phyloP scores from a whole-genome alignment of 2,797 vertebrate species.

The Anomalospiza imberbis region DNA sequence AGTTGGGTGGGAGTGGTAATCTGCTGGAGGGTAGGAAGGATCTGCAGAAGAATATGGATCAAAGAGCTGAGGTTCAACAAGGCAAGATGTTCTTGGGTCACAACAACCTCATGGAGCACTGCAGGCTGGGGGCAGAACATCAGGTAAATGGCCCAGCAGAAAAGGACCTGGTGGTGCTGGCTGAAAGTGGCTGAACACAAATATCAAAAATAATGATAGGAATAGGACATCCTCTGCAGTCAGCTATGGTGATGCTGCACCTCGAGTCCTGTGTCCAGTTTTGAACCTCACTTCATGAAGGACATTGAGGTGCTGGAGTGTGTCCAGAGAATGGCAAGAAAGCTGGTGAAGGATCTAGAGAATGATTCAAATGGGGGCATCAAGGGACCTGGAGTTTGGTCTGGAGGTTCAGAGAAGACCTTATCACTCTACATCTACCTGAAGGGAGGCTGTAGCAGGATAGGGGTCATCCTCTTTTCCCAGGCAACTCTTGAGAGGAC shows the following conservation, averaged over 20 bases:
- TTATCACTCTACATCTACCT: not conserved
- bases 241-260: accelerated
- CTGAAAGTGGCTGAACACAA: not conserved
- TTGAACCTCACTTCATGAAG: not conserved
- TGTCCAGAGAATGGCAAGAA: not conserved
- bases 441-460: not conserved
- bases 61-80: not conserved
- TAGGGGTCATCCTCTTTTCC: not conserved
- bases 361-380: not conserved
- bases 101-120: not conserved
- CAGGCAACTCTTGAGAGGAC: not conserved
- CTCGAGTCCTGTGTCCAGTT: too few species aligned
- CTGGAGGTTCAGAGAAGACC: not conserved
- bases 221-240: not conserved
- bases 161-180: not conserved
- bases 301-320: accelerated
- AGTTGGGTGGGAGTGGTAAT: not conserved
- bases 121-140: not conserved
- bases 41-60: not conserved
- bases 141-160: not conserved
- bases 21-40: not conserved
- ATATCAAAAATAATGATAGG: not conserved
- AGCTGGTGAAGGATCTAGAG: not conserved
- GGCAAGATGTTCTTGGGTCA: not conserved
- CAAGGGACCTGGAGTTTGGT: not conserved